phyloP scores from a whole-genome alignment of 1,140 invertebrate species.

The Agrypnia vestita region DNA sequence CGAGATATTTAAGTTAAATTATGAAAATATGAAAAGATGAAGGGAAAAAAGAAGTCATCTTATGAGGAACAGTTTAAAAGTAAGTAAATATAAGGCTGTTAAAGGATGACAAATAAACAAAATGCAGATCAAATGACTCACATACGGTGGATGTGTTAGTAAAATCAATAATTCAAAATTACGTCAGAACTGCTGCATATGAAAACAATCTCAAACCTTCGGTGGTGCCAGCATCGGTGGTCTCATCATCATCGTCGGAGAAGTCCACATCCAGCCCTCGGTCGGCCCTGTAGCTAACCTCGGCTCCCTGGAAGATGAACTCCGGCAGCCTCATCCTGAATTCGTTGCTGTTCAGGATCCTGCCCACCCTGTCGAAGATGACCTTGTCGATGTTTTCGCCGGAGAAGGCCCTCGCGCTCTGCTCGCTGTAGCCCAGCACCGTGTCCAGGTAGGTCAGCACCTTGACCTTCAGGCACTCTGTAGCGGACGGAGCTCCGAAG shows the following conservation, averaged over 20 bases:
- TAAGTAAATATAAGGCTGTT: too few relatives aligned
- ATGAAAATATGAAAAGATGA: too few relatives aligned
- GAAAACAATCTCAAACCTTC: slow-evolving; percentile 65
- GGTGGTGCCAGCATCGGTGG: slow-evolving; percentile 68
- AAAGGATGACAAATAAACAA: too few relatives aligned
- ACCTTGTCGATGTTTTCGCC: slow-evolving; percentile 81
- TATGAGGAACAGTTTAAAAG: too few relatives aligned
- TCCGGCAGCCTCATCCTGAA: slow-evolving; percentile 81
- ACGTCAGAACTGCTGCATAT: neutral
- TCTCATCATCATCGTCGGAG: slow-evolving; percentile 67
- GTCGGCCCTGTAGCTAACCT: slow-evolving; percentile 80
- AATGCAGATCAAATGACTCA: too few relatives aligned
- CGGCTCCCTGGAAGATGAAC: slow-evolving; percentile 79
- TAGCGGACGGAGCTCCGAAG: slow-evolving; percentile 76
- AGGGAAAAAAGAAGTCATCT: too few relatives aligned
- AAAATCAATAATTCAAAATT: too few relatives aligned
- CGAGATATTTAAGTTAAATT: too few relatives aligned
- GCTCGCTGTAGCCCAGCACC: slow-evolving; percentile 77
- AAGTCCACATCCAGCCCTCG: slow-evolving; percentile 78
- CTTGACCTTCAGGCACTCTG: slow-evolving; percentile 82
- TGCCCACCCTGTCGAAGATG: slow-evolving; percentile 80
- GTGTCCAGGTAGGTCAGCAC: slow-evolving; percentile 82
- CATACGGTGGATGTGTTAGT: too few relatives aligned
- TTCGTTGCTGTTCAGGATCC: slow-evolving; percentile 81
- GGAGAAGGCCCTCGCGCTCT: slow-evolving; percentile 72